Conservation (phyloP, 2,888 invertebrate genomes). For the Dolichomitus sp. region DNA sequence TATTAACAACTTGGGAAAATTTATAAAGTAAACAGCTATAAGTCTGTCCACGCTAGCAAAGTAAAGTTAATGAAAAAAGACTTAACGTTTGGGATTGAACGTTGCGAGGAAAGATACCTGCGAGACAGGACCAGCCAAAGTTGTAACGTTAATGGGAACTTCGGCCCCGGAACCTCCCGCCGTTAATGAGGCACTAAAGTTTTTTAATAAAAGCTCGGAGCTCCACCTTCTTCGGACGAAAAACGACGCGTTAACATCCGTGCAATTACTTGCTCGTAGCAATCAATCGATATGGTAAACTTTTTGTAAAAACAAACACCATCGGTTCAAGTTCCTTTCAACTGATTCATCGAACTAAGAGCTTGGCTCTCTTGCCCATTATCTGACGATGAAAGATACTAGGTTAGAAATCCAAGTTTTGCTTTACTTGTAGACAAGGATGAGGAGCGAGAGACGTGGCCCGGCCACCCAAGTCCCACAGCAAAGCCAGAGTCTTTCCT, state of each 20-base stretch:
- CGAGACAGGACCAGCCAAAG: constrained; percentile 54
- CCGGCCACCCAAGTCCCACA: constrained; percentile 42
- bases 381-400: constrained; percentile 23
- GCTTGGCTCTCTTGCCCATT: not conserved
- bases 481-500: constrained; percentile 46
- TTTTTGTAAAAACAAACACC: not conserved
- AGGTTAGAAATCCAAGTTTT: constrained; percentile 28
- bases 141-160: constrained; percentile 70
- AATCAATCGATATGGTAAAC: constrained; percentile 21
- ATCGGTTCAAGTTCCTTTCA: not conserved
- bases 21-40: constrained; percentile 31
- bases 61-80: constrained; percentile 50
- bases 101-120: constrained; percentile 53
- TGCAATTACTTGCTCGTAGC: constrained; percentile 54
- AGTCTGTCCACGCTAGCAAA: constrained; percentile 27
- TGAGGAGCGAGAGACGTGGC: constrained; percentile 28
- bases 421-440: constrained; percentile 27
- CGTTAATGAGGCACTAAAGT: constrained; percentile 71
- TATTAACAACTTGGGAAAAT: constrained; percentile 28
- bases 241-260: constrained; percentile 38
- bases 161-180: constrained; percentile 52
- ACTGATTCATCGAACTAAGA: not conserved
- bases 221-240: constrained; percentile 19
- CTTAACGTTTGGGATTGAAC: constrained; percentile 54
- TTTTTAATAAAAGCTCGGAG: constrained; percentile 70